These are phyloP conservation scores for Chymomyza procnemis DNA, from an alignment of 2,888 invertebrate species.

Conservation along the genomic window DNA sequence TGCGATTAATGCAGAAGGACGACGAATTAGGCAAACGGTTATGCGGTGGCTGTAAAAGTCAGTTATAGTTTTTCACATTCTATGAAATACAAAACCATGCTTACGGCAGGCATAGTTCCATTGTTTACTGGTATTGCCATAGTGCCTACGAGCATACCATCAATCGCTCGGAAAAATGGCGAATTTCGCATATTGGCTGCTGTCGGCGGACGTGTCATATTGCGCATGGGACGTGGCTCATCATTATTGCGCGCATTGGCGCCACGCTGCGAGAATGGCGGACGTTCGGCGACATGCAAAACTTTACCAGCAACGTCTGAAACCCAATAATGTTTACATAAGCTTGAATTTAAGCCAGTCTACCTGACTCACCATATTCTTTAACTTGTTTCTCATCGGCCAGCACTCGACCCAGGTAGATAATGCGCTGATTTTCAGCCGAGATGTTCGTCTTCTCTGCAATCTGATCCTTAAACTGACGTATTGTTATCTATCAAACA, in stretches of 20 bases:
- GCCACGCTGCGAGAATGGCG: conserved; percentile 83
- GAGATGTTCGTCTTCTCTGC: conserved; percentile 88
- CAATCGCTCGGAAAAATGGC: conserved; percentile 75
- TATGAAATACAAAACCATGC: not conserved
- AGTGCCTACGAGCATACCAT: conserved; percentile 78
- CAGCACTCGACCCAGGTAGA: conserved; percentile 95
- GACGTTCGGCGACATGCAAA: conserved; percentile 92
- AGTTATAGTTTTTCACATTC: conserved; percentile 26
- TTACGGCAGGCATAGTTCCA: conserved; percentile 44
- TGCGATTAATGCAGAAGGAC: conserved; percentile 78
- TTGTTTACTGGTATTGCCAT: conserved; percentile 78
- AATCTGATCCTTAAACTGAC: conserved; percentile 89
- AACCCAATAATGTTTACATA: not conserved
- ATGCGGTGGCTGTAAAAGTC: conserved; percentile 46
- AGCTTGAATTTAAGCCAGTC: too few species aligned
- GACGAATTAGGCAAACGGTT: conserved; percentile 77
- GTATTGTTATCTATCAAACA: conserved; percentile 87
- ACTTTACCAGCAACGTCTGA: conserved; percentile 94
- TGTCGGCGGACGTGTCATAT: conserved; percentile 61
- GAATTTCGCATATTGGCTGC: conserved; percentile 75
- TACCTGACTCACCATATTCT: conserved; percentile 87
- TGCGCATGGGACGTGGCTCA: conserved; percentile 75
- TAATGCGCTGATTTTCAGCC: conserved; percentile 91
- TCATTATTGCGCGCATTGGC: conserved; percentile 61
- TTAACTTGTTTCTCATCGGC: conserved; percentile 91